Evolutionary conservation across 2,113 vertebrate species (phyloP).

Genomic region (Vombatus ursinus): DNA sequence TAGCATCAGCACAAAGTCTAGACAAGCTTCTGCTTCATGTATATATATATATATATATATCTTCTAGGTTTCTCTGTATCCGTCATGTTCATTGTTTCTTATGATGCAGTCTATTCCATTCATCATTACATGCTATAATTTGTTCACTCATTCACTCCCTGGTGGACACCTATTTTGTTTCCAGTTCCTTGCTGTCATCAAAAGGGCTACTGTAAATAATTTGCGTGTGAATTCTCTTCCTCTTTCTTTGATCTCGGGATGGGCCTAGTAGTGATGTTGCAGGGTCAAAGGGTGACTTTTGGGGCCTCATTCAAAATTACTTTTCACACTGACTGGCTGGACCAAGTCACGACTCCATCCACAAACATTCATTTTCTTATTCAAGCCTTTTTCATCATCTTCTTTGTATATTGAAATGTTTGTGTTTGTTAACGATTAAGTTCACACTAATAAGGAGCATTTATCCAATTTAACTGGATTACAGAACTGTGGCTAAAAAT

Average conservation of each 20-base stretch:
- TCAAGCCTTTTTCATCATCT: not conserved
- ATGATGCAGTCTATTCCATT: not conserved
- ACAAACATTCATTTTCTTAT: not conserved
- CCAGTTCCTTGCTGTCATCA: not conserved
- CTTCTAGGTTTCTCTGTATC: not conserved
- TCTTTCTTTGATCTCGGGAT: not conserved
- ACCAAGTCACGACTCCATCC: not conserved
- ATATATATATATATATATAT: no score
- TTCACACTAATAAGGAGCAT: not conserved
- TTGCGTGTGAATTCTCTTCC: not conserved
- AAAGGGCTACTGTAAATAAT: not conserved
- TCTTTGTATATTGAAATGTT: not conserved
- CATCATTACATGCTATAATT: not conserved
- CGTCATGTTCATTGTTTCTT: not conserved
- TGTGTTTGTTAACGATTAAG: not conserved
- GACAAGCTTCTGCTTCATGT: not conserved
- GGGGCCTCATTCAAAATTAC: not conserved
- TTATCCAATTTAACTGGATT: not conserved
- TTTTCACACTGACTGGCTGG: not conserved
- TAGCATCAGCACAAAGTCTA: not conserved
- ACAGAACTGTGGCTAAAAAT: not conserved
- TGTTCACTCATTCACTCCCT: conserved; percentile 32
- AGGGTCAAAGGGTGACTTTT: no score
- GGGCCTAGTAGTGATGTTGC: not conserved
- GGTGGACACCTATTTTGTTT: not conserved